Base-by-base conservation (phyloP, 2,888 invertebrate genomes). In the Epinotia demarniana region DNA sequence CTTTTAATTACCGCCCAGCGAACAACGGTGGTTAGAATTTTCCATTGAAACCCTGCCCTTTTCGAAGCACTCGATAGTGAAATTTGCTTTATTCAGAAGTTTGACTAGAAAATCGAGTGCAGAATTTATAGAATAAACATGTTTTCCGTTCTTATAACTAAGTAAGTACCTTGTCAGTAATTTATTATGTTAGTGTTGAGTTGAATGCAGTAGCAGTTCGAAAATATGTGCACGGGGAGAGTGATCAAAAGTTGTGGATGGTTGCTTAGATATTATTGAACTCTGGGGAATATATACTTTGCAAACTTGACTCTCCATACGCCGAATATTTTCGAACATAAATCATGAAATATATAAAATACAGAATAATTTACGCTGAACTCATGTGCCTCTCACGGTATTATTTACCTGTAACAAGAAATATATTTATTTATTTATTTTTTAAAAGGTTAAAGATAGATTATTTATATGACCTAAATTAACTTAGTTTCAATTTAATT, bases 1-100 rank as follows among this genome's bases (percentile, higher is more conserved):
- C 86, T 87, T 89, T 88, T 88, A 89, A 89, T 89, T 88, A 89
- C 86, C 81, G 83, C 79, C 82, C 80, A 73, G 81, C 82, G 86
- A 86, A 84, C 87, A 87, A 78, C 85, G 81, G 81, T 82, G 86
- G 86, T 86, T 88, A 85, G 86, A 86, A 85, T 83, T 85, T 85
- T 83, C 88, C 85, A 86, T 88, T 87, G 87, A 87, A 85, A 82
- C 82, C 79, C 81, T 82, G 76, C 80, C 77, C 75, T 77, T 75
- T 58, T 73, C 73, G 60, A 67, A 68, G 27, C 81, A 79, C 79
- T 81, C 82, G 81, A 85, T 83, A 82, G 80, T 84, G 81, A 81
- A 80, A 82, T 81, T 78, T 86, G 81, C 77, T 33, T 74, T 69
- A 69, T 58, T 63, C 57, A 57, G 64, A 46, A 69, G 43, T 69